These are phyloP conservation scores for Camponotus fellah DNA, from an alignment of 2,888 invertebrate genomes.

Conservation along the genomic window DNA sequence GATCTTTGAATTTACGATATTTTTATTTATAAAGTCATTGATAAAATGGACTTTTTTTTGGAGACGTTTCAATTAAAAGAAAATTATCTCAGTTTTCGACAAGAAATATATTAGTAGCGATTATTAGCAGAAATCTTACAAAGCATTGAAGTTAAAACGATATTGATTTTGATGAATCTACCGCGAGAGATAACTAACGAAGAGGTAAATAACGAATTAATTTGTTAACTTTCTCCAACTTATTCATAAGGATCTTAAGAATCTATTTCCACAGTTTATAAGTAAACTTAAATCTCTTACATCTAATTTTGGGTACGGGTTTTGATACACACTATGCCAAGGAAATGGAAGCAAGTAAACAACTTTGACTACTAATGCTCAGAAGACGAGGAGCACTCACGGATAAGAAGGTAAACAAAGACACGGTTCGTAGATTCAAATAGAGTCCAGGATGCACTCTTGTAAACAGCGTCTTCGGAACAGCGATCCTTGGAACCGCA, in stretches of 20 bases:
- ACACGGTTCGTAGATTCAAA: conserved; percentile 12
- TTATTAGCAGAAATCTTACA: neutral
- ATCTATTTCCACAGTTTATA: neutral
- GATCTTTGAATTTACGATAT: neutral
- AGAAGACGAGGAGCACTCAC: conserved; percentile 33
- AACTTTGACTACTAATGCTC: conserved; percentile 47
- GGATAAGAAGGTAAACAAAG: conserved; percentile 49
- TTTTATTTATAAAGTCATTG: neutral
- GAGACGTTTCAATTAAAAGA: neutral
- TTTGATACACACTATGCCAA: neutral
- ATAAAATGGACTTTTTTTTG: neutral
- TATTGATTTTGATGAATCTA: neutral
- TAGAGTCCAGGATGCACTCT: conserved; percentile 34
- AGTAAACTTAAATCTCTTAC: neutral
- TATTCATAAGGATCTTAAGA: neutral
- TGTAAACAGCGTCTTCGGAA: conserved; percentile 36
- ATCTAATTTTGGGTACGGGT: neutral
- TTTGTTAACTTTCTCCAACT: conserved; percentile 15
- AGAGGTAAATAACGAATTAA: neutral
- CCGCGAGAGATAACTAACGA: neutral
- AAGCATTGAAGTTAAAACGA: neutral
- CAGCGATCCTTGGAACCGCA: conserved; percentile 32
- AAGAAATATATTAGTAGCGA: neutral
- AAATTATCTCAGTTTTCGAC: neutral
- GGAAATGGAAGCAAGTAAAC: conserved; percentile 40